Base-by-base conservation (phyloP, 2,113 vertebrate species). In the Syrrhaptes paradoxus region DNA sequence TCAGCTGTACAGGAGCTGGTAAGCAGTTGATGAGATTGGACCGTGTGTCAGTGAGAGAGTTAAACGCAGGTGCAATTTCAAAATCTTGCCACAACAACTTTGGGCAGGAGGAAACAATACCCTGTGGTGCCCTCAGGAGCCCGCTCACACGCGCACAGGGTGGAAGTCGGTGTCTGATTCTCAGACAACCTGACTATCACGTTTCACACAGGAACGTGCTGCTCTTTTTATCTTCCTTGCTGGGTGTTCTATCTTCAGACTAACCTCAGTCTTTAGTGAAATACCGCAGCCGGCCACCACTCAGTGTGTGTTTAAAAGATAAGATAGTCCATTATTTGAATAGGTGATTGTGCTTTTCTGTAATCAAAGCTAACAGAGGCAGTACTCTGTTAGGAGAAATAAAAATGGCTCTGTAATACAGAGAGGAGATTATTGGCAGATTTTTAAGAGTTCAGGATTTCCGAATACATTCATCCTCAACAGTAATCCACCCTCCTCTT, bases 131-230 rank as follows among this genome's bases (percentile, higher is more conserved):
- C 1, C 0, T 8, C 1, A 4, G 41, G 68, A 1, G 0, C 67
- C 51, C 0, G 1, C 34, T 74, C 0, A 3, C 58, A 31, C 0
- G 0, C 1, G 0, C 70, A 32, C 8, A 0, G 45, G 31, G 38
- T 72, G 71, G 81, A 91, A 96, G 67, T 77, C 0, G 8, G 77
- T 80, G 85, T 96, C 81, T 70, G 94, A 95, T 95, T 89, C 57
- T 87, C 62, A 87, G 77, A 65, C 78, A 80, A 80, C 38, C 9
- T 22, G 7, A 70, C 62, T 91, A 91, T 70, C 91, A n/a, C 7
- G 15, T 91, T 96, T 95, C 93, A 74, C 21, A n/a, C 38, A 72
- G 45, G 76, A 97, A 92, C 68, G 76, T 2, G 4, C 11, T 75
- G 10, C 28, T 28, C 7, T 76, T 79, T 82, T 96, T 91, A 93